Percentiles rank a stretch among this genome's conserved stretches.
Conservation (phyloP, 2,888 invertebrate genomes). For the Epirrhoe alternata region DNA sequence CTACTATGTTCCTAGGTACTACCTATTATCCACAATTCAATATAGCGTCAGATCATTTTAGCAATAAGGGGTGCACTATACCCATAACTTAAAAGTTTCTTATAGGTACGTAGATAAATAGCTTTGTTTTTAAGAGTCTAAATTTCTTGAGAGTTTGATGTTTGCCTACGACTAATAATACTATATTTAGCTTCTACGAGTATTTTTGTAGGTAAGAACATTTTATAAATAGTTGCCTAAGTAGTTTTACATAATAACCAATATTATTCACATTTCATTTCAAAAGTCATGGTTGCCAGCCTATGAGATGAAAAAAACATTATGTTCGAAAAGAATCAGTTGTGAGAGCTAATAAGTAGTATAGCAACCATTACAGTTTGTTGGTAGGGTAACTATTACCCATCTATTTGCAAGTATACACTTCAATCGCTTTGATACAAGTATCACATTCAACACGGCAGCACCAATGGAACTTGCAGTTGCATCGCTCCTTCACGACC, state of each 20-base stretch:
- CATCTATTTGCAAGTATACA: constrained; percentile 96
- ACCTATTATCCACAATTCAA: no score
- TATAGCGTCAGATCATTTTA: no score
- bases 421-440: constrained; percentile 91
- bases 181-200: constrained; percentile 6
- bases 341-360: no score
- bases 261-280: not conserved
- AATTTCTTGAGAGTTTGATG: not conserved
- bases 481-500: constrained; percentile 92
- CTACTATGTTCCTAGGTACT: no score
- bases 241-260: not conserved
- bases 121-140: not conserved
- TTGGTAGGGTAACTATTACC: not conserved
- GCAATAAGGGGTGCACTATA: no score
- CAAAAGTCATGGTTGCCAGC: no score
- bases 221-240: not conserved
- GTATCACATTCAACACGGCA: constrained; percentile 97
- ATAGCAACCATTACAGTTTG: no score
- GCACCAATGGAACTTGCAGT: constrained; percentile 99
- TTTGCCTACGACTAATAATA: constrained; percentile 5
- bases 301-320: no score
- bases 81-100: no score
- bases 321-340: no score
- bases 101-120: not conserved
- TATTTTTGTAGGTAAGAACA: not conserved